phyloP scores from a whole-genome alignment of 30 jellyfish, hydroid and myxozoan genomes.

The Aurelia sp. region DNA sequence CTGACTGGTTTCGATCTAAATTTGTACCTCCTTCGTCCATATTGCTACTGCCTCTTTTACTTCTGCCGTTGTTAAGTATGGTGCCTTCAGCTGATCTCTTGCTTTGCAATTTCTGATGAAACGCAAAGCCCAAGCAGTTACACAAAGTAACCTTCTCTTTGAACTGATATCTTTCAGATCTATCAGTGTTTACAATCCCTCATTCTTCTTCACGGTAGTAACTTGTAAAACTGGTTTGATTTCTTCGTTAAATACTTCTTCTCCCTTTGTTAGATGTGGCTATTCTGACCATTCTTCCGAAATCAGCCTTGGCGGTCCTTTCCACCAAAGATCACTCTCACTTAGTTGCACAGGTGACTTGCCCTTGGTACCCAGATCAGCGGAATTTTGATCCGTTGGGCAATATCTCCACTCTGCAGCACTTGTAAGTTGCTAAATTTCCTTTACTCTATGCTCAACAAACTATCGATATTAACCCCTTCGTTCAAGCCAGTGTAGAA shows the following conservation, averaged over 20 bases:
- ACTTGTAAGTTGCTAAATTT: no score
- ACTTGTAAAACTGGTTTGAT: conserved; percentile 6
- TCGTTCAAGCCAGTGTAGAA: no score
- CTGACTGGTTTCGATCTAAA: not conserved
- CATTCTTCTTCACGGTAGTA: no score
- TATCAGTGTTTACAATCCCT: not conserved
- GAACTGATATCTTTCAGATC: conserved; percentile 16
- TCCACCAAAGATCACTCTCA: no score
- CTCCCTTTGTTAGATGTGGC: conserved; percentile 14
- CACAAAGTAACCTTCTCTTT: conserved; percentile 11
- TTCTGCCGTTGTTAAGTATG: conserved; percentile 11
- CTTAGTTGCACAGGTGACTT: no score
- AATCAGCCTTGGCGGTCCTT: no score
- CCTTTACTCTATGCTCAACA: no score
- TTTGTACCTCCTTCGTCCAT: conserved; percentile 2
- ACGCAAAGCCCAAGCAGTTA: conserved; percentile 11
- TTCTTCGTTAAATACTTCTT: conserved; percentile 18
- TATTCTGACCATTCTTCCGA: no score
- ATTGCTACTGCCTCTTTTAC: conserved; percentile 19
- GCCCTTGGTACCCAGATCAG: no score
- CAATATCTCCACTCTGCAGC: no score
- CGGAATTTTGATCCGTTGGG: no score
- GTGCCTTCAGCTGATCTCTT: not conserved
- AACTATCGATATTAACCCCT: no score
- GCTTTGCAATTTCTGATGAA: conserved; percentile 11